A percentile compares a stretch with the other conserved stretches of the same genome.
Evolutionary conservation across 2,888 invertebrate species (phyloP).

Genomic region (Scaptomyza flava): DNA sequence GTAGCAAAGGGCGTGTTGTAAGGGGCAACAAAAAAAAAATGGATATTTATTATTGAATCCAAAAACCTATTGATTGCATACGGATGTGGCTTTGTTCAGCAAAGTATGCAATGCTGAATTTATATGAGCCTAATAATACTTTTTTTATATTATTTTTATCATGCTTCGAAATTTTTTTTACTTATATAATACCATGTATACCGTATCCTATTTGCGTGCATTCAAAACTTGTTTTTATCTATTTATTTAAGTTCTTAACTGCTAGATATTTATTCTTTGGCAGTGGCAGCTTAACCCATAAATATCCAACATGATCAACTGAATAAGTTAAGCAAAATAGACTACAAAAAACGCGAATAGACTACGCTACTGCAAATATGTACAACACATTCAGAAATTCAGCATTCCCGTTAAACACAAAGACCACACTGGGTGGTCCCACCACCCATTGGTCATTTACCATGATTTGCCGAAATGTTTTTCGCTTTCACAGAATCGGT

Average conservation of each 20-base stretch:
- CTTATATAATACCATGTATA: background rate
- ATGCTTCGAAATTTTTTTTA: background rate
- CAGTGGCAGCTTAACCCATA: background rate
- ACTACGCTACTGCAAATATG: slow-evolving; percentile 33
- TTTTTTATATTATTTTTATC: slow-evolving; percentile 3
- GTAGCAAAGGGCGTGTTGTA: slow-evolving; percentile 8
- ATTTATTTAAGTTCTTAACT: background rate
- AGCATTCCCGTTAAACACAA: slow-evolving; percentile 6
- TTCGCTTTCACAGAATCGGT: slow-evolving; percentile 38
- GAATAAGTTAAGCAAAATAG: slow-evolving; percentile 3
- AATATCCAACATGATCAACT: slow-evolving; percentile 2
- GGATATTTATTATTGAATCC: slow-evolving; percentile 18
- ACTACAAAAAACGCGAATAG: slow-evolving; percentile 9
- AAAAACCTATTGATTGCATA: slow-evolving; percentile 23
- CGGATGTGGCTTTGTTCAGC: slow-evolving; percentile 27
- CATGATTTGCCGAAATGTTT: slow-evolving; percentile 48
- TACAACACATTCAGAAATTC: background rate
- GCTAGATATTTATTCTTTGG: background rate
- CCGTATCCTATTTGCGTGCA: background rate
- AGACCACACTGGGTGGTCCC: slow-evolving; percentile 2
- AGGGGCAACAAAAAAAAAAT: slow-evolving; percentile 13
- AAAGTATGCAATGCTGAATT: slow-evolving; percentile 18
- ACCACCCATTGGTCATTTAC: slow-evolving; percentile 39
- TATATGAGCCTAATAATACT: slow-evolving; percentile 5
- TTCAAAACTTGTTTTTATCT: background rate